Evolutionary conservation across 2,888 invertebrate genomes (phyloP), one percentile per base, ranked within the genome.

Genomic region (Pachydiplax longipennis): DNA sequence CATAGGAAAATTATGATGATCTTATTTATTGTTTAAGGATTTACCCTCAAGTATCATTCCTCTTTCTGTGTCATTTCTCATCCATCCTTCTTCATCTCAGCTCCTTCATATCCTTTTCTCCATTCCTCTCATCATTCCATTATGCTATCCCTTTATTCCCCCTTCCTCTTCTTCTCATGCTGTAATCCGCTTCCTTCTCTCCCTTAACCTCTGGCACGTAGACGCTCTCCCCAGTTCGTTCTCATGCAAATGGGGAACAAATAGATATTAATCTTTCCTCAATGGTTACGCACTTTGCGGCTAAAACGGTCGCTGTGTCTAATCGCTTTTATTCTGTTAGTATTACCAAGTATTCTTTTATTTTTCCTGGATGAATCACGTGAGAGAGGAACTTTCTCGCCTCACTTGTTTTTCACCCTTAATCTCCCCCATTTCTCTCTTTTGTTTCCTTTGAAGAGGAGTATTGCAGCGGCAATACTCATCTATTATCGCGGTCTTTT

Each of bases 211-310:
- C 65, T n/a, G 65, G 65, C 65, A 65, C 65, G 65, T 65, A 65
- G 25, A 15, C 18, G 61, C n/a, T 22, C 15, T 65, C 80, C 18
- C 37, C 6, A 22, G 8, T 2, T 25, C 82, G 48, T 82, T 48
- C 44, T 48, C 48, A 82, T 82, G 82, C 82, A 82, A 82, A 82
- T 82, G n/a, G 73, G 22, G 73, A 73, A 73, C 31, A 31, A 73
- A 73, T 73, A 65, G 65, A 65, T 65, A 65, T 65, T 65, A 22
- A n/a, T 31, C 31, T 73, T 73, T 73, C 31, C 6, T 8, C 25
- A 31, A 25, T 3, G 31, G 73, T 73, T 73, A 73, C 73, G 31
- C 73, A 73, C 73, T 73, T 73, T 73, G 8, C 31, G 13, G 25
- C 31, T 8, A 73, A 73, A 73, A 22, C 10, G 31, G 12, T 10